Base-by-base conservation (phyloP, 2,888 invertebrate species). In the Euzophera pinguis region DNA sequence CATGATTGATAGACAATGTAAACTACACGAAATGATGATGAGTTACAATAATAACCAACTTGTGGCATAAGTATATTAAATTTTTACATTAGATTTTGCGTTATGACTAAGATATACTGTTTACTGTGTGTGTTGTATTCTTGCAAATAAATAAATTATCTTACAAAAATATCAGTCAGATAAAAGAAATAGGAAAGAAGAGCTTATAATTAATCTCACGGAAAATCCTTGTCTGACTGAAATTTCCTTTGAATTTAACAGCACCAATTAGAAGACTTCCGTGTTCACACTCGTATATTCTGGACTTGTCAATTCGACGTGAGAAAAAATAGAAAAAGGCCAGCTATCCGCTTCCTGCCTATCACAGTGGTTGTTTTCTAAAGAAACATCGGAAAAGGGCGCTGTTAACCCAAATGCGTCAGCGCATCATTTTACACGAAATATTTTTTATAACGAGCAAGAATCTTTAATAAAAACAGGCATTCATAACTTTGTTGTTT, bases 191-290 rank as follows among this genome's bases (percentile, higher is more conserved):
- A 22, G n/a, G n/a, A n/a, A n/a, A n/a, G 22, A 22, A 22, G 22
- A 2, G 2, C 5, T 3, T 22, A 42, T 41, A 49, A 58, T 58
- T 55, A 55, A 55, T 55, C 53, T 53, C 48, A 53, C 13, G 52
- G 52, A 57, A 53, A 54, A 42, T 63, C 66, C 67, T 59, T 55
- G 62, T 66, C 68, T 56, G 71, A 70, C 69, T 16, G 45, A 32
- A 45, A 73, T 66, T 65, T 74, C 67, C 67, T 69, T 52, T 59
- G 58, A 73, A 81, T 81, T 81, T 76, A 80, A 84, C 76, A 74
- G 75, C 67, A 72, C 75, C 76, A 84, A 86, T 84, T 84, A 82
- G 75, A 53, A 53, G 52, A 62, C 78, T 85, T 88, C 86, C 86
- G 85, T 68, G 76, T 83, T 64, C 65, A 68, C 63, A 76, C 70